Evolutionary conservation across 2,797 vertebrate species (phyloP).

Genomic region (Sebastes elongatus): DNA sequence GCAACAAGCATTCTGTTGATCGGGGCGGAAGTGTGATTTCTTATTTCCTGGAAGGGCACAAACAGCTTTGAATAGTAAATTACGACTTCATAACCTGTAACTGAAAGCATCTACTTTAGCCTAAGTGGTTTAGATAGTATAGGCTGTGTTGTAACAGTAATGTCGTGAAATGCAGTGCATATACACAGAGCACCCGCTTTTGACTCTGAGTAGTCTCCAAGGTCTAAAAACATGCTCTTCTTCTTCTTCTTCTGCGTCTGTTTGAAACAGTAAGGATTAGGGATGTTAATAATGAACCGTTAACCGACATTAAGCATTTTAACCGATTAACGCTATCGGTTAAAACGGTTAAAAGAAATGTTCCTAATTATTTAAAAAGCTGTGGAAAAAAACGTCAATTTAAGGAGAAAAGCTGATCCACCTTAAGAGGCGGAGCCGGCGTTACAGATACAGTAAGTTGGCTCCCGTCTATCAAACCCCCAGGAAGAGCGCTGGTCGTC

Average conservation of each 20-base stretch:
- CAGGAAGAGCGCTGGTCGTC: no score
- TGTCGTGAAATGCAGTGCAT: not conserved
- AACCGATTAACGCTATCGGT: no score
- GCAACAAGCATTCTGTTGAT: not conserved
- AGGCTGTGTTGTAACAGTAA: conserved; percentile 1
- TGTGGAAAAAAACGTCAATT: no score
- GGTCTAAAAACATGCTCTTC: not conserved
- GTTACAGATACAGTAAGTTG: no score
- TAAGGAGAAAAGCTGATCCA: no score
- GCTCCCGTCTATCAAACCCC: no score
- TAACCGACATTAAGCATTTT: no score
- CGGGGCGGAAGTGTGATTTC: conserved; percentile 3
- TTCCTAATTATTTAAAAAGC: no score
- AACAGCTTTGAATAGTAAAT: conserved; percentile 45
- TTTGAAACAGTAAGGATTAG: not conserved
- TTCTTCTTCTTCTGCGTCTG: not conserved
- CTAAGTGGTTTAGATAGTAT: conserved; percentile 8
- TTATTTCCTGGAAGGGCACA: not conserved
- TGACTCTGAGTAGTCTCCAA: not conserved
- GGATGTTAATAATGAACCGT: no score
- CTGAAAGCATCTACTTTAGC: conserved; percentile 6
- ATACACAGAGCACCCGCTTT: not conserved
- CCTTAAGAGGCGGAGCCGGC: no score
- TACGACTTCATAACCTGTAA: not conserved
- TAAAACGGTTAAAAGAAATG: no score